phyloP scores from a whole-genome alignment of 2,113 vertebrate genomes.

The Rhadina sibilatrix region DNA sequence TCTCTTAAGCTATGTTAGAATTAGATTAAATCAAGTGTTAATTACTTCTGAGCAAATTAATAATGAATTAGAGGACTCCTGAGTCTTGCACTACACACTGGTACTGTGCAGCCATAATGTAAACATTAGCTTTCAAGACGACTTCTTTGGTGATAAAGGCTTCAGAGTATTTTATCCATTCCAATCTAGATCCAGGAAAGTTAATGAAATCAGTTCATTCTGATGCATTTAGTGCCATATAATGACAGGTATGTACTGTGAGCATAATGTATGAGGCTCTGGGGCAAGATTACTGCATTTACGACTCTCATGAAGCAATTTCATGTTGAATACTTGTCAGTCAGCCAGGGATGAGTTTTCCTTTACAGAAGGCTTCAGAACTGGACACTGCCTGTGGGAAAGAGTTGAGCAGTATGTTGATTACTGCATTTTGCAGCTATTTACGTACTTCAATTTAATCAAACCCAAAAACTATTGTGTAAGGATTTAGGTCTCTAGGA shows the following conservation, averaged over 20 bases:
- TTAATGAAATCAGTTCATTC: slow-evolving; percentile 19
- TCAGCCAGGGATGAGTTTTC: neutral
- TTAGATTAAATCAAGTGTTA: neutral
- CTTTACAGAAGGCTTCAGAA: neutral
- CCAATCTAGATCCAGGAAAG: neutral
- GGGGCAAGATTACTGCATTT: slow-evolving; percentile 11
- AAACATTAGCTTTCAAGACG: neutral
- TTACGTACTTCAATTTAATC: neutral
- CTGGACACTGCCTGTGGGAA: neutral
- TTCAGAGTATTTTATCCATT: slow-evolving; percentile 9
- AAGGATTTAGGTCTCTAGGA: neutral
- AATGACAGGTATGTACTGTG: slow-evolving; percentile 8
- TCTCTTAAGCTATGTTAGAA: neutral
- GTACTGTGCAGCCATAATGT: neutral
- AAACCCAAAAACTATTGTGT: neutral
- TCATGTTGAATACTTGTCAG: neutral
- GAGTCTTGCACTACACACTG: neutral
- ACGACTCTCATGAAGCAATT: neutral
- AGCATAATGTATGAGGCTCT: slow-evolving; percentile 18
- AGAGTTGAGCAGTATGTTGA: neutral
- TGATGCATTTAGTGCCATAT: neutral
- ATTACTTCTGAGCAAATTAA: neutral
- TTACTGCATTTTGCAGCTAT: neutral
- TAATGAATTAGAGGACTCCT: neutral
- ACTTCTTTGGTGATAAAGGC: neutral